phyloP scores from a whole-genome alignment of 2,888 invertebrate genomes.

The Andrena bucephala region DNA sequence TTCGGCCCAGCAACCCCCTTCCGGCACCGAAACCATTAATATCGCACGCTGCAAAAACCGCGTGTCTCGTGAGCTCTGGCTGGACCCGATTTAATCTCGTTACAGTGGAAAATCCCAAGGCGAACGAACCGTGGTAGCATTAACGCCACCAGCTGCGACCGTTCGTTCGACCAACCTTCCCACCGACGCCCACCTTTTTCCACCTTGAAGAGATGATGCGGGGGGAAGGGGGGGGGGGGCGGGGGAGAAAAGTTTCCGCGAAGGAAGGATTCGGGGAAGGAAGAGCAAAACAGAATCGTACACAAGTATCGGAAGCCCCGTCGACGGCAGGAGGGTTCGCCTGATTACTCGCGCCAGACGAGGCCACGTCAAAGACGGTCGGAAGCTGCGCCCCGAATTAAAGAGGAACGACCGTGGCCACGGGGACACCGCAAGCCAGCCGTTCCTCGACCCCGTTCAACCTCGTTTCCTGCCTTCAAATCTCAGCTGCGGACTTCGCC shows the following conservation, averaged over 20 bases:
- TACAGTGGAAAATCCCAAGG: conserved; percentile 42
- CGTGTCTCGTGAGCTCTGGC: background rate
- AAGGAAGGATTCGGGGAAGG: conserved; percentile 45
- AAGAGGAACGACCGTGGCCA: conserved; percentile 77
- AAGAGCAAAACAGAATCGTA: conserved; percentile 56
- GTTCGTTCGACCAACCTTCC: background rate
- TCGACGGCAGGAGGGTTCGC: conserved; percentile 69
- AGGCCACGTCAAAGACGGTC: conserved; percentile 81
- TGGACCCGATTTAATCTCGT: conserved; percentile 42
- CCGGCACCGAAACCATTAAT: conserved; percentile 25
- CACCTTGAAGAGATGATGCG: background rate
- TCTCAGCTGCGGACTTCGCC: conserved; percentile 68
- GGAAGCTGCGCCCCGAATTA: conserved; percentile 77
- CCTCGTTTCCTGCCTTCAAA: conserved; percentile 63
- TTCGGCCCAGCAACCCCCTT: background rate
- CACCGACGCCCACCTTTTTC: conserved; percentile 6
- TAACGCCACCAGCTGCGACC: conserved; percentile 46
- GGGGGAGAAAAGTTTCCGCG: conserved; percentile 30
- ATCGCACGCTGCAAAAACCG: background rate
- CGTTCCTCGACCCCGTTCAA: conserved; percentile 35
- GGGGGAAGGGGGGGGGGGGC: background rate
- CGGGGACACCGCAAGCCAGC: conserved; percentile 67
- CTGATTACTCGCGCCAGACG: conserved; percentile 80
- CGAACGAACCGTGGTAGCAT: conserved; percentile 28
- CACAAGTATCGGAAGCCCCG: conserved; percentile 55